These are phyloP conservation scores for Diacarnus erythraeanus DNA, from an alignment of 37 sponge, comb jelly and placozoan species.

Conservation along the genomic window DNA sequence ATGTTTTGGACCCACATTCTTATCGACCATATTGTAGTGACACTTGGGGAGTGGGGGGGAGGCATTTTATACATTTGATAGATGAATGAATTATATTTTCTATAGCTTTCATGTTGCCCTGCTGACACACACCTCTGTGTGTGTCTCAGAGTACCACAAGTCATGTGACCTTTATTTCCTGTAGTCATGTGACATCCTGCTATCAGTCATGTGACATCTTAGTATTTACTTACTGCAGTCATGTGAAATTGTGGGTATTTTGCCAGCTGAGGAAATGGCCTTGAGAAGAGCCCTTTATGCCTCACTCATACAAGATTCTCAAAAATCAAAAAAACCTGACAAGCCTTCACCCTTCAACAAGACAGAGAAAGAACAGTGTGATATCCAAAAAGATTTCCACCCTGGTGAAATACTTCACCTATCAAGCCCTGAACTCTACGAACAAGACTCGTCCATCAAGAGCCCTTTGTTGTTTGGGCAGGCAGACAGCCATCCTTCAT, in stretches of 20 bases:
- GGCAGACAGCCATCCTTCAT: neutral
- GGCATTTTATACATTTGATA: too few relatives aligned
- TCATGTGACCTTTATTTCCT: too few relatives aligned
- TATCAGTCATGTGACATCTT: neutral
- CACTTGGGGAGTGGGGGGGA: too few relatives aligned
- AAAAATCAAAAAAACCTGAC: neutral
- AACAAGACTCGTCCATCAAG: neutral
- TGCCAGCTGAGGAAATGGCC: slow-evolving; percentile 32
- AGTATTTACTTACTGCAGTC: neutral
- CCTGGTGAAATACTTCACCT: neutral
- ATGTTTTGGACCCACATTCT: too few relatives aligned
- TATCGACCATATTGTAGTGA: too few relatives aligned
- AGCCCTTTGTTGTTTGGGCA: neutral
- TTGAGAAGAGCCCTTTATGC: slow-evolving; percentile 22
- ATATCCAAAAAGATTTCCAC: neutral
- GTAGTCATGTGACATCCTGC: too few relatives aligned
- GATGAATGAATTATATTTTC: too few relatives aligned
- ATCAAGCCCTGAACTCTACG: neutral
- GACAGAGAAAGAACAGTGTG: neutral
- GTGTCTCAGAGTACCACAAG: too few relatives aligned
- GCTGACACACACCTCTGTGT: too few relatives aligned
- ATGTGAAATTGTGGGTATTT: slow-evolving; percentile 21
- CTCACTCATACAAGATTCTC: neutral
- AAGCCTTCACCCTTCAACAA: neutral
- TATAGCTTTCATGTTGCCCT: too few relatives aligned